These are phyloP conservation scores for Hesperophylax magnus DNA, from an alignment of 1,140 invertebrate genomes.

Conservation along the genomic window DNA sequence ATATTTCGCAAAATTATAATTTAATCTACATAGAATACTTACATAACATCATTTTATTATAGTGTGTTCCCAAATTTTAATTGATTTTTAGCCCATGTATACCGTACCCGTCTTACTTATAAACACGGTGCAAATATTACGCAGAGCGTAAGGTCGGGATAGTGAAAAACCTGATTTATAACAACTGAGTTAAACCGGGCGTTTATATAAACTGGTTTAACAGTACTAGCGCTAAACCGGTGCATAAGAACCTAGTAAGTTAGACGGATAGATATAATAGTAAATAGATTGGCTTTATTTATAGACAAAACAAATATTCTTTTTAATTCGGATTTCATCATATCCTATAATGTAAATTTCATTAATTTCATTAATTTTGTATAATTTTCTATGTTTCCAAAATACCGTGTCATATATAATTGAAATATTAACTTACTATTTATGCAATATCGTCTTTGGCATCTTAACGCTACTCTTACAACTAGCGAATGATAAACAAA, in stretches of 20 bases:
- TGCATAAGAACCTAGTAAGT: no score
- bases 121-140: not conserved
- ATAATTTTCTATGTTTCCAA: not conserved
- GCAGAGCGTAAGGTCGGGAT: not conserved
- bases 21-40: not conserved
- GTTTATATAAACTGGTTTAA: no score
- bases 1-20: not conserved
- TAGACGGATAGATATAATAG: no score
- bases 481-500: not conserved
- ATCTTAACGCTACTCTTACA: not conserved
- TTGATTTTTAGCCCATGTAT: not conserved
- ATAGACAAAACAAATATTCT: no score
- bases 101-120: not conserved
- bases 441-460: constrained; percentile 20
- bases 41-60: not conserved
- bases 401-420: not conserved
- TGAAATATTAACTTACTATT: not conserved
- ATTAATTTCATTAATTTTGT: not conserved
- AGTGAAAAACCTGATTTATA: no score
- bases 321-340: no score
- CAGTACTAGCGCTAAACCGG: no score
- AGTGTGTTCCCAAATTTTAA: not conserved
- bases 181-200: no score
- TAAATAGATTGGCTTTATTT: no score
- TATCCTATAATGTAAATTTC: not conserved